Evolutionary conservation across 2,113 vertebrate species (phyloP), one percentile per base, ranked within the genome.

Genomic region (Psittacula cyanocephala): DNA sequence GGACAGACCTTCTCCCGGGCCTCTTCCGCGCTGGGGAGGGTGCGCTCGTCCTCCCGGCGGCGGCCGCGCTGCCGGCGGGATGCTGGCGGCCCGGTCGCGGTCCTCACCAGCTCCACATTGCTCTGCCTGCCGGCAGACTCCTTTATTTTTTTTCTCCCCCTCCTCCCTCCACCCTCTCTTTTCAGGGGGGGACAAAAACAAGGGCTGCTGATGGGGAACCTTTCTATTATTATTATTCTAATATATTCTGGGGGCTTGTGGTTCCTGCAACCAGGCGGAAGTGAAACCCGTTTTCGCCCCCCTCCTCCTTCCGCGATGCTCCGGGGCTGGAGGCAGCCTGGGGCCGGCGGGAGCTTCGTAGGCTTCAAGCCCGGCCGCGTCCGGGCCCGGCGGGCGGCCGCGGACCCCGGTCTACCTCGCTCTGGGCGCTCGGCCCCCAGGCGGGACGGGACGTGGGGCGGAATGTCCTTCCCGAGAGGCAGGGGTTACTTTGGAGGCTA

Each of bases 191-290:
- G 8, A 37, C 14, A 53, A 52, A 69, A 76, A 29, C 25, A 27
- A 17, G 55, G 50, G 20, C 35, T 49, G 27, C 6, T 35, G 47
- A 23, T 23, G 35, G 31, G 24, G 5, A 28, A 76, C 85, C 79
- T 85, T 53, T 74, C 87, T 83, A 17, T 64, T 82, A 80, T 80
- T 87, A 75, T 92, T 91, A 81, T 80, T 86, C 83, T 81, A 89
- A 95, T 74, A 94, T 93, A 88, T 93, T 94, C 96, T 94, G 84
- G 89, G 93, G 88, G 96, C 95, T 97, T 98, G 95, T 96, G 96
- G 97, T 98, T 98, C 97, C 98, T 98, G 97, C 97, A 98, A 77
- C 43, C 95, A 91, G 97, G 97, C 97, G 97, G 98, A 98, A 98
- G 97, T 98, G 97, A 98, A 97, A 97, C 94, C 96, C 96, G 90